Percentiles rank a stretch among this genome's conserved stretches.
Conservation (phyloP, 2,113 vertebrate species). For the Dicaeum eximium region DNA sequence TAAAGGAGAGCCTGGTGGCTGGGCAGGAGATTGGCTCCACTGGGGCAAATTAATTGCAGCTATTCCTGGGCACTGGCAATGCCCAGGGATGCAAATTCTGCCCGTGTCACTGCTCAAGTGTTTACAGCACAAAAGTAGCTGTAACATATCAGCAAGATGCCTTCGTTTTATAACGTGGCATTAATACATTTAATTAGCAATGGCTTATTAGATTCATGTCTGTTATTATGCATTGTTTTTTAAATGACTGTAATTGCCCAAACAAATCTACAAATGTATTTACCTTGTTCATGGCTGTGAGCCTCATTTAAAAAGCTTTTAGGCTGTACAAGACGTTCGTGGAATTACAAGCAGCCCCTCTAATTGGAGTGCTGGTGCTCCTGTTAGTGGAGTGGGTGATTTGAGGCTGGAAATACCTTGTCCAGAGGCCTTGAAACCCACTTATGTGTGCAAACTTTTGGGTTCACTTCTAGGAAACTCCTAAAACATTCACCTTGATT, state of each 20-base stretch:
- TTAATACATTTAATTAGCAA: conserved; percentile 31
- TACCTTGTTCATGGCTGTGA: not conserved
- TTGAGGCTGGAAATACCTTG: not conserved
- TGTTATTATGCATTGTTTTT: conserved; percentile 34
- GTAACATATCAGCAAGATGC: not conserved
- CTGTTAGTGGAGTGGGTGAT: not conserved
- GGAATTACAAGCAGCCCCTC: not conserved
- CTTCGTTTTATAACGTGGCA: not conserved
- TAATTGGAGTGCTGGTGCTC: not conserved
- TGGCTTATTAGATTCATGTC: conserved; percentile 19
- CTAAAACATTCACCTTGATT: not conserved
- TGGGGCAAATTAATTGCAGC: not conserved
- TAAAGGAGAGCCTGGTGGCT: not conserved
- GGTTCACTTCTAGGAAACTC: not conserved
- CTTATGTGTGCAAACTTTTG: not conserved
- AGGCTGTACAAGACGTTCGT: not conserved
- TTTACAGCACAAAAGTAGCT: not conserved
- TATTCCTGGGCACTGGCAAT: not conserved
- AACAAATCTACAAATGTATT: conserved; percentile 31
- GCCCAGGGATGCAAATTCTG: not conserved
- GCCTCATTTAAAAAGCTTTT: conserved; percentile 32
- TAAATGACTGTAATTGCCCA: conserved; percentile 53
- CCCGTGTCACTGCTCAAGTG: not conserved
- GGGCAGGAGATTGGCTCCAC: not conserved
- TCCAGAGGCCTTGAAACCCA: not conserved